Evolutionary conservation across 2,113 vertebrate species (phyloP), one percentile per base, ranked within the genome.

Genomic region (Chaetura pelagica): DNA sequence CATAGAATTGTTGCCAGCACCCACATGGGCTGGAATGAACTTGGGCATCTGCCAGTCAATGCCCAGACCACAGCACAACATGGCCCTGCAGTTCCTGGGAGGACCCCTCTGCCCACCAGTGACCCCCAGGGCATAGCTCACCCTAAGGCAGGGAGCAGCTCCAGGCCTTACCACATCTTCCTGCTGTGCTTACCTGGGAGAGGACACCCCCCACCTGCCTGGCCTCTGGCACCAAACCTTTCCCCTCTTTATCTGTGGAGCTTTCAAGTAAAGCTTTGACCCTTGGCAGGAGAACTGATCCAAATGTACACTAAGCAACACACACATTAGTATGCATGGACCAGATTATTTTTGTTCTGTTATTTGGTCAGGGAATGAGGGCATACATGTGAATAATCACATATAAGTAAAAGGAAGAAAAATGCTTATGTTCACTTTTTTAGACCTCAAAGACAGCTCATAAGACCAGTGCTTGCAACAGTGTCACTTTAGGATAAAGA

Each of bases 1-100:
- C 0, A 1, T 9, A 1, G 21, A 30, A 57, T 26, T 2, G 0
- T 27, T 58, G 15, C n/a, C 9, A 14, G 10, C 46, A 46, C 15
- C 4, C 1, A 0, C 11, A 12, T 0, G 0, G 49, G 32, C 30
- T 75, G 22, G 10, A 24, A 32, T 23, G 27, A 57, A 35, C 0
- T 2, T 32, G 23, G 12, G 10, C 2, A 1, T 59, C 73, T 73
- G n/a, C 22, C 64, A 24, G 29, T 9, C 1, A 0, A 9, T 27
- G n/a, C 35, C 17, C 18, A 44, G 54, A 54, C 4, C 10, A 9
- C 20, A 44, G 18, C 0, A 0, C 9, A 66, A 11, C 11, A 19
- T 4, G 21, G 21, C 4, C 54, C 23, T 49, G 8, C 27, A 38
- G 26, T 0, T 0, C 15, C 17, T n/a, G 8, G 24, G 44, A 81